Base-by-base conservation (phyloP, 2,797 vertebrate genomes). In the Gobio occitaniae region DNA sequence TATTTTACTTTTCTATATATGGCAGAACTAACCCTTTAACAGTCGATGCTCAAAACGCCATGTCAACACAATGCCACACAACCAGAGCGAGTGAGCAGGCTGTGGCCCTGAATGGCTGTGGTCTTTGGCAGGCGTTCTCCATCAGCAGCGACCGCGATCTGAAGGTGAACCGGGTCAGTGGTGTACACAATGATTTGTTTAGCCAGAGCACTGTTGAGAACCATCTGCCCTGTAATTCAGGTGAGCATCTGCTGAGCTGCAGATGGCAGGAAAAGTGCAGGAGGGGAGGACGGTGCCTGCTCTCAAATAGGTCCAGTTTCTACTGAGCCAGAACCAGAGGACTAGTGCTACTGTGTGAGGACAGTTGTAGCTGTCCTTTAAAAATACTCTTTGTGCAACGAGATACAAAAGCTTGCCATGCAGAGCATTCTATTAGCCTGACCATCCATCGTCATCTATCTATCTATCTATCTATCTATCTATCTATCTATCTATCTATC, bases 181-280 rank as follows among this genome's bases (percentile, higher is more conserved):
- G 91, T 93, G 93, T 93, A 93, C 93, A 91, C 87, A 66, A 81
- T 95, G 88, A 94, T 96, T 92, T 94, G 90, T 94, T 96, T 94
- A 93, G 93, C 93, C 92, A 92, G 94, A 88, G 93, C 93, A 92
- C 92, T 92, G 85, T 94, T 90, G 92, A 92, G 93, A 94, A 89
- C 92, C 91, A 94, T 96, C 93, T 96, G 92, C 89, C 84, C 84
- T 88, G 90, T 92, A 86, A 93, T 93, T 94, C 91, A 93, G 90
- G 86, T 91, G 92, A 96, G 93, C 95, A 96, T 93, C 94, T 96
- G 93, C 90, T 94, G 92, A 91, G 88, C 90, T 94, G 91, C 95
- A 96, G 94, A 94, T 96, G 95, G 93, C 93, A 80, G 88, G 88
- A 89, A 82, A 83, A 68, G 56, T 44, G 7, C 48, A 47, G 38